phyloP scores from a whole-genome alignment of 1,140 invertebrate species.

The Megalopta genalis region DNA sequence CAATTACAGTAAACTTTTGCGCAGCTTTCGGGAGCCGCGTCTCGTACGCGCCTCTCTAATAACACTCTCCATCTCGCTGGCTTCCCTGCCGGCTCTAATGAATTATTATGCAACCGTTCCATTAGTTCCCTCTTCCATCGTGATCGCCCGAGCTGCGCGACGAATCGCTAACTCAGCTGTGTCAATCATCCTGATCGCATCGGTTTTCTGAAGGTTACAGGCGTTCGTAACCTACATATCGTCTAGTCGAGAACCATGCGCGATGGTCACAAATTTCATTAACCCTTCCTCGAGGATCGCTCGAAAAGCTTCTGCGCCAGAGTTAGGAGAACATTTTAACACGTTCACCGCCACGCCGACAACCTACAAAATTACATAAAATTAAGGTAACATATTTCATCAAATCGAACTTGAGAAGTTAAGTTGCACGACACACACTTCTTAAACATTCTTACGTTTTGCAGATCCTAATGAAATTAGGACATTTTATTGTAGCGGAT shows the following conservation, averaged over 20 bases:
- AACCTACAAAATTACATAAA: too few relatives aligned
- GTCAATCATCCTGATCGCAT: slow-evolving; percentile 43
- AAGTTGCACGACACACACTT: too few relatives aligned
- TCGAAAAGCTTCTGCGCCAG: too few relatives aligned
- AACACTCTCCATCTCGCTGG: slow-evolving; percentile 29
- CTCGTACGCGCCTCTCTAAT: slow-evolving; percentile 39
- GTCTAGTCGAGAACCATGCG: neutral
- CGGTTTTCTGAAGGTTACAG: slow-evolving; percentile 3
- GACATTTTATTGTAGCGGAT: too few relatives aligned
- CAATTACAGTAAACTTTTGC: slow-evolving; percentile 52
- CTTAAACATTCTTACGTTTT: too few relatives aligned
- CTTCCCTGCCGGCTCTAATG: slow-evolving; percentile 21
- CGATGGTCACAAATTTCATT: neutral
- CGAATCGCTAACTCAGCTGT: slow-evolving; percentile 56
- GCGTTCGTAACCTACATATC: neutral
- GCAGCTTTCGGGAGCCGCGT: slow-evolving; percentile 11
- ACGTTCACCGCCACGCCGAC: too few relatives aligned
- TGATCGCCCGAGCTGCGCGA: slow-evolving; percentile 30
- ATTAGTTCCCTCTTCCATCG: slow-evolving; percentile 34
- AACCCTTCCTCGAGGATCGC: neutral
- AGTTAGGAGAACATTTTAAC: too few relatives aligned
- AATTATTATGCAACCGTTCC: slow-evolving; percentile 55
- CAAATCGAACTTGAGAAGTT: too few relatives aligned
- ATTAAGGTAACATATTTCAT: too few relatives aligned
- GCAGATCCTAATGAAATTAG: too few relatives aligned